Conservation (phyloP, 2,888 invertebrate genomes). For the Leucophenga maculata region DNA sequence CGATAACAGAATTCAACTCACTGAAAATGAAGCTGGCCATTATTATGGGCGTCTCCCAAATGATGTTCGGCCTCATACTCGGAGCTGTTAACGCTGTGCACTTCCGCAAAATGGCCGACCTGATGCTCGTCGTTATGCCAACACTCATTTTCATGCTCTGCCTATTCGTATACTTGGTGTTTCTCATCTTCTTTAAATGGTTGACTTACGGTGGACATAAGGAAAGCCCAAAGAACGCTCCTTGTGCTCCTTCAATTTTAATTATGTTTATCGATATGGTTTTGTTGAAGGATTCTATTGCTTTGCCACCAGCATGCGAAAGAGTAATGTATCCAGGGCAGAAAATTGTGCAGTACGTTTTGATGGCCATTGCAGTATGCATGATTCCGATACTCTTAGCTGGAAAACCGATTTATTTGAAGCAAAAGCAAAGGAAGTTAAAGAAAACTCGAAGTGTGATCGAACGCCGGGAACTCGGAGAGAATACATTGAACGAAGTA, state of each 20-base stretch:
- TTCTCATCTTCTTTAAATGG: conserved; percentile 95
- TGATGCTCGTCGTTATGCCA: conserved; percentile 89
- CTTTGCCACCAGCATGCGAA: conserved; percentile 71
- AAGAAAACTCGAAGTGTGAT: conserved; percentile 19
- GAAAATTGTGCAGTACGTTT: conserved; percentile 78
- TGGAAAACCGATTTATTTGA: conserved; percentile 85
- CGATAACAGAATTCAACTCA: conserved; percentile 93
- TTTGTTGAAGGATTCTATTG: conserved; percentile 74
- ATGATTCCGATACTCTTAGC: conserved; percentile 94
- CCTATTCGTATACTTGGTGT: conserved; percentile 90
- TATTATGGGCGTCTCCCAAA: conserved; percentile 92
- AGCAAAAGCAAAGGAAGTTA: conserved; percentile 73
- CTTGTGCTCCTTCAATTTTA: conserved; percentile 82
- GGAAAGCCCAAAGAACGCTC: conserved; percentile 65
- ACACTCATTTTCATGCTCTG: conserved; percentile 87
- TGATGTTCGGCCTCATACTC: conserved; percentile 92
- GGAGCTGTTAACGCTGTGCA: conserved; percentile 82
- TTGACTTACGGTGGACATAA: conserved; percentile 77
- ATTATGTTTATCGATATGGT: conserved; percentile 87
- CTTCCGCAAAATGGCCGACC: conserved; percentile 78
- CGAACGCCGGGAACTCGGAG: conserved; percentile 31
- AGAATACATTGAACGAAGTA: conserved; percentile 44
- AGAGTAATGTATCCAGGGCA: conserved; percentile 81
- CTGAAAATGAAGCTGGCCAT: conserved; percentile 97
- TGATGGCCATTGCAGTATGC: conserved; percentile 83